These are phyloP conservation scores for Empis stercorea DNA, from an alignment of 2,888 invertebrate genomes.

Conservation along the genomic window DNA sequence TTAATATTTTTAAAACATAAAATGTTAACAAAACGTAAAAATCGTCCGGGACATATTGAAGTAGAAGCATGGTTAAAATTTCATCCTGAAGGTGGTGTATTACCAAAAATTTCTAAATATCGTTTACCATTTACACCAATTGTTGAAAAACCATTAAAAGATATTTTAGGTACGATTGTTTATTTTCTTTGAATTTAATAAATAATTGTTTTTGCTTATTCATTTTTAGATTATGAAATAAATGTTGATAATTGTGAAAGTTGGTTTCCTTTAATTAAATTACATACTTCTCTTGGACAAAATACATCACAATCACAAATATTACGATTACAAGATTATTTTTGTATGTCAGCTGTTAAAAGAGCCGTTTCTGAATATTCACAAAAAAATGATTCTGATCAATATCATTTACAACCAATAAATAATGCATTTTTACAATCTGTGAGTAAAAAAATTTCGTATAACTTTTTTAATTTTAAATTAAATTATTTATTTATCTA, in stretches of 20 bases:
- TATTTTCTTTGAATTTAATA: not conserved
- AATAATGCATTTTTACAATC: constrained; percentile 36
- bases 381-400: constrained; percentile 22
- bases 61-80: constrained; percentile 33
- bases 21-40: constrained; percentile 28
- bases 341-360: constrained; percentile 33
- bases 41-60: constrained; percentile 30
- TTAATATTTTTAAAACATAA: constrained; percentile 32
- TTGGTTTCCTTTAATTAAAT: constrained; percentile 34
- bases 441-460: constrained; percentile 16
- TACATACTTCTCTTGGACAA: constrained; percentile 27
- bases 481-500: not conserved
- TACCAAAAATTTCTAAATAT: constrained; percentile 35
- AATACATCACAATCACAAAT: constrained; percentile 20
- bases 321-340: constrained; percentile 28
- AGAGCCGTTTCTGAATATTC: constrained; percentile 33
- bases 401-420: constrained; percentile 32
- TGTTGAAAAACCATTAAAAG: constrained; percentile 28
- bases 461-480: constrained; percentile 1
- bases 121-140: constrained; percentile 33
- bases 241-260: constrained; percentile 33
- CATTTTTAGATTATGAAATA: constrained; percentile 26
- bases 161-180: constrained; percentile 7
- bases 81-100: constrained; percentile 27
- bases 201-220: not conserved